A percentile compares a stretch with the other conserved stretches of the same genome.
phyloP scores from a whole-genome alignment of 2,888 invertebrate genomes.

The Lissonota sp. region DNA sequence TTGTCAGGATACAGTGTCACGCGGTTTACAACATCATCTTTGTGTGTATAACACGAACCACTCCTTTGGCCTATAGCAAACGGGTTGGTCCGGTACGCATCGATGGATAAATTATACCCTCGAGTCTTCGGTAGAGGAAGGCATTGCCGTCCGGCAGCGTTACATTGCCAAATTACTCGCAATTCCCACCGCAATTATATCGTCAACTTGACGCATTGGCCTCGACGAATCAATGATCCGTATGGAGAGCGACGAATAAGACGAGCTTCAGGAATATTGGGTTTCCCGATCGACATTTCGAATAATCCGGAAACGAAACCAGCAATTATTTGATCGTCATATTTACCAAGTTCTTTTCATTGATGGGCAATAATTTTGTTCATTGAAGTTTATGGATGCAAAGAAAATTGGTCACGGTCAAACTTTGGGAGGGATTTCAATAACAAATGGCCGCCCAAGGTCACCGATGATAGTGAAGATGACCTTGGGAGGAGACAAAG shows the following conservation, averaged over 20 bases:
- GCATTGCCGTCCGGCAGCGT: conserved; percentile 1
- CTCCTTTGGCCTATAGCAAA: conserved; percentile 32
- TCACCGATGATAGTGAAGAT: too few species aligned
- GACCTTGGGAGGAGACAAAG: too few species aligned
- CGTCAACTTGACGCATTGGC: neutral
- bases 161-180: conserved; percentile 25
- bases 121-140: conserved; percentile 28
- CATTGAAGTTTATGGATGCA: too few species aligned
- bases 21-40: conserved; percentile 23
- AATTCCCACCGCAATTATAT: conserved; percentile 53
- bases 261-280: neutral
- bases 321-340: too few species aligned
- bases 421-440: too few species aligned
- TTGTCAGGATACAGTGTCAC: conserved; percentile 42
- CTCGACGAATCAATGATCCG: conserved; percentile 14
- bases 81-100: conserved; percentile 12
- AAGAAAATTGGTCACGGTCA: too few species aligned
- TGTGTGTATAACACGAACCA: conserved; percentile 13
- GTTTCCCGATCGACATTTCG: too few species aligned
- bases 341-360: too few species aligned
- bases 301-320: too few species aligned
- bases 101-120: conserved; percentile 50
- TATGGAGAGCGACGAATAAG: neutral
- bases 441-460: too few species aligned
- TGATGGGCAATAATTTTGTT: too few species aligned